These are phyloP conservation scores for Hypolimnas misippus DNA, from an alignment of 2,888 invertebrate species.

Conservation along the genomic window DNA sequence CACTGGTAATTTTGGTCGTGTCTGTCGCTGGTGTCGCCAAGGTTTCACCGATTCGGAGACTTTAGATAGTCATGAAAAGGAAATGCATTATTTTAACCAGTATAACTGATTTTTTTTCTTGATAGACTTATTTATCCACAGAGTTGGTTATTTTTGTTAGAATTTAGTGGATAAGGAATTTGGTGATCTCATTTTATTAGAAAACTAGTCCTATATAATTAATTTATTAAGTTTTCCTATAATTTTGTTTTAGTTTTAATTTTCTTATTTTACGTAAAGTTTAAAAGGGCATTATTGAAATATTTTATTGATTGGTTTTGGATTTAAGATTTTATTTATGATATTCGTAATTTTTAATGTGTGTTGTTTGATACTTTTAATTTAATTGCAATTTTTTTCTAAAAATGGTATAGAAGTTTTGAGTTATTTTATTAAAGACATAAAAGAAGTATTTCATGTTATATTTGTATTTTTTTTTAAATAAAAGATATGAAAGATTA, in stretches of 20 bases:
- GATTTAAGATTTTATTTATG: no score
- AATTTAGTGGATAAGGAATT: background rate
- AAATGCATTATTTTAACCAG: conserved; percentile 55
- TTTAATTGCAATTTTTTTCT: no score
- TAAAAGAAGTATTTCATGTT: no score
- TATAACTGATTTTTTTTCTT: conserved; percentile 36
- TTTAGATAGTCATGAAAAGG: conserved; percentile 56
- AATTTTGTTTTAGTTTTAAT: background rate
- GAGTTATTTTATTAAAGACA: no score
- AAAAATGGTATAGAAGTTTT: no score
- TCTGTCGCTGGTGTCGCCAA: conserved; percentile 61
- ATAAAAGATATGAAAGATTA: no score
- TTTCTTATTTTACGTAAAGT: no score
- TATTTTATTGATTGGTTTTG: no score
- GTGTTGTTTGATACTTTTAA: no score
- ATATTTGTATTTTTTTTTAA: no score
- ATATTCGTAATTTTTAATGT: no score
- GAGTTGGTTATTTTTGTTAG: background rate
- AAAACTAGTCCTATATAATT: background rate
- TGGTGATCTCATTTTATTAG: background rate
- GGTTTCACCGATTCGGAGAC: conserved; percentile 59
- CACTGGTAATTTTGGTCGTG: conserved; percentile 61
- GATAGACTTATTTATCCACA: background rate
- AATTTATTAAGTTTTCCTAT: background rate
- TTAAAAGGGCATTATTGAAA: no score